Evolutionary conservation across 2,888 invertebrate species (phyloP).

Genomic region (Drosophila kuntzei): DNA sequence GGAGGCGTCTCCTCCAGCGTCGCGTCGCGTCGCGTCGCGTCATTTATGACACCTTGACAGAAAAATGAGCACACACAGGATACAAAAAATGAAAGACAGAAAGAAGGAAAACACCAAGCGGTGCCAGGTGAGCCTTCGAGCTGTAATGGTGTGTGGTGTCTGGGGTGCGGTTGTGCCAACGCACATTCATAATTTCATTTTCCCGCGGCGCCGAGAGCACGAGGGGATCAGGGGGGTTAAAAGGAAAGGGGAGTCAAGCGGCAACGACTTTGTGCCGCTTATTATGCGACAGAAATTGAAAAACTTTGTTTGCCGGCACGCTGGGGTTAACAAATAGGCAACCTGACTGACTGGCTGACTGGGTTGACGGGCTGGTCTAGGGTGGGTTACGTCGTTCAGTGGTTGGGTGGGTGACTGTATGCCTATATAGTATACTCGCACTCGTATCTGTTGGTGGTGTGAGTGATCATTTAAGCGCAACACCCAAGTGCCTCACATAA

Average conservation of each 20-base stretch:
- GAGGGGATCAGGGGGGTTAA: background rate
- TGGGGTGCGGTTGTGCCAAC: conserved; percentile 79
- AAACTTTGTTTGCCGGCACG: conserved; percentile 81
- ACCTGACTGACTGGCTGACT: conserved; percentile 14
- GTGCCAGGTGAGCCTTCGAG: conserved; percentile 65
- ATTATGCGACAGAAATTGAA: conserved; percentile 83
- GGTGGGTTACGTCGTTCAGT: conserved; percentile 16
- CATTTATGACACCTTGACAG: conserved; percentile 82
- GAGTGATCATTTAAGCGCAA: conserved; percentile 61
- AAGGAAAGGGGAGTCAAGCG: conserved; percentile 6
- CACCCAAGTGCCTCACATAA: conserved; percentile 79
- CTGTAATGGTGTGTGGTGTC: conserved; percentile 62
- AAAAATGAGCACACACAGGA: conserved; percentile 74
- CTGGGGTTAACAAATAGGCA: conserved; percentile 81
- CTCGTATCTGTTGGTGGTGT: conserved; percentile 14
- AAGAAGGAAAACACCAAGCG: conserved; percentile 33
- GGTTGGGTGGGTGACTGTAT: conserved; percentile 10
- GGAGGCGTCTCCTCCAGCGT: conserved; percentile 49
- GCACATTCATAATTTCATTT: conserved; percentile 82
- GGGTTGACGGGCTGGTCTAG: background rate
- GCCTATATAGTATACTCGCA: background rate
- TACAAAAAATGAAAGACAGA: background rate
- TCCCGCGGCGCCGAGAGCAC: conserved; percentile 54
- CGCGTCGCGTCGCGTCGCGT: conserved; percentile 61
- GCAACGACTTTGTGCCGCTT: conserved; percentile 68